Evolutionary conservation across 1,140 invertebrate genomes (phyloP).

Genomic region (Cotesia chilonis): DNA sequence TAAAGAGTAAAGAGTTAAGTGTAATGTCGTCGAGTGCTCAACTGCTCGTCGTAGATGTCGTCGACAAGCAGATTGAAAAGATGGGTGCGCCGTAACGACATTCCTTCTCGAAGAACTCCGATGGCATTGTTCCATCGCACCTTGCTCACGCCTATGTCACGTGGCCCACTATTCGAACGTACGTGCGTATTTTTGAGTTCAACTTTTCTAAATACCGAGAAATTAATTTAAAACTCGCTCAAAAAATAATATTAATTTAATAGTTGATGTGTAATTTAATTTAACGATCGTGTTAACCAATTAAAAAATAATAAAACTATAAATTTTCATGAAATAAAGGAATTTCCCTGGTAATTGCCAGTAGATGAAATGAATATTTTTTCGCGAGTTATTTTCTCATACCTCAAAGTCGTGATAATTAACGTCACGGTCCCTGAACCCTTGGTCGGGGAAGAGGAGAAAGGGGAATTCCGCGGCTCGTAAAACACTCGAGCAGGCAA

Average conservation of each 20-base stretch:
- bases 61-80: constrained; percentile 45
- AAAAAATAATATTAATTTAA: no score
- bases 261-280: no score
- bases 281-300: no score
- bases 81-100: constrained; percentile 63
- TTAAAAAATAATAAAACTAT: constrained; percentile 4
- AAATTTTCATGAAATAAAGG: constrained; percentile 16
- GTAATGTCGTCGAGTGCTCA: no score
- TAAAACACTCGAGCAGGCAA: constrained; percentile 36
- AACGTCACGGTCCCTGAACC: constrained; percentile 37
- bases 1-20: no score
- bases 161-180: constrained; percentile 63
- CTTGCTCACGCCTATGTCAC: constrained; percentile 65
- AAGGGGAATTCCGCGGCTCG: constrained; percentile 26
- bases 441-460: constrained; percentile 9
- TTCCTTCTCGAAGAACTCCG: constrained; percentile 64
- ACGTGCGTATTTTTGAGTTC: constrained; percentile 55
- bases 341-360: neutral
- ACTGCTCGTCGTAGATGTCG: constrained; percentile 16
- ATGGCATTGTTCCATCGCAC: constrained; percentile 67
- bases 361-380: neutral
- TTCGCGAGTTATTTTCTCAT: constrained; percentile 34
- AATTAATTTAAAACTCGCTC: no score
- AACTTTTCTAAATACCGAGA: no score
- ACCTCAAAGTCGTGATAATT: constrained; percentile 38